Base-by-base conservation (phyloP, 2,797 vertebrate genomes). In the Rhinophrynus dorsalis region DNA sequence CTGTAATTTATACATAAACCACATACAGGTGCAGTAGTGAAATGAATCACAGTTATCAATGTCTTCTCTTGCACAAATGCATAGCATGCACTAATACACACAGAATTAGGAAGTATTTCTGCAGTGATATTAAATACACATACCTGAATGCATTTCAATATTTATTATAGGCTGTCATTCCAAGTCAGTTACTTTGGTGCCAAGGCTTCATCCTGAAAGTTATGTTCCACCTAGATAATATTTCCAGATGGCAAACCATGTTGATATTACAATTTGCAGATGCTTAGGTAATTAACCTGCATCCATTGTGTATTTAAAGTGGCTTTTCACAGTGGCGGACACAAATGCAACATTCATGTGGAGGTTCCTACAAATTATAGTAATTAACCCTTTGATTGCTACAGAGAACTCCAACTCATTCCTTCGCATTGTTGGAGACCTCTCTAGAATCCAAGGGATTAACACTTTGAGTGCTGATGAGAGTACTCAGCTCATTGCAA, bases 201-300 rank as follows among this genome's bases (percentile, higher is more conserved):
- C 2, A 37, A 23, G 3, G 2, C 50, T 3, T 50, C 2, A 3
- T 26, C 30, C 47, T 40, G 3, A 35, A 63, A 18, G 12, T 17
- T 37, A 3, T 6, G 33, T 26, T 67, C 21, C n/a, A 47, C 12
- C 30, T 24, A 15, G 52, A 21, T 57, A 48, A 37, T 6, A 33
- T 57, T 67, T 67, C 64, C 64, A 67, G 52, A 67, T 57, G 21
- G 40, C 51, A 56, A 33, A 37, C 8, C 30, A 27, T 37, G 55
- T 58, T 67, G 52, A 58, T 48, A 58, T 67, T 48, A 35, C 40
- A 58, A n/a, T 67, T 37, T 47, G 32, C 64, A 67, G 42, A 67
- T 57, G 42, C 12, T 57, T 37, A 57, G 40, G 27, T 47, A 47
- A 57, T 57, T 47, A 57, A 21, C 42, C 52, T 47, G 29, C 51